These are phyloP conservation scores for Spheniscus humboldti DNA, from an alignment of 2,797 vertebrate species.

Conservation along the genomic window DNA sequence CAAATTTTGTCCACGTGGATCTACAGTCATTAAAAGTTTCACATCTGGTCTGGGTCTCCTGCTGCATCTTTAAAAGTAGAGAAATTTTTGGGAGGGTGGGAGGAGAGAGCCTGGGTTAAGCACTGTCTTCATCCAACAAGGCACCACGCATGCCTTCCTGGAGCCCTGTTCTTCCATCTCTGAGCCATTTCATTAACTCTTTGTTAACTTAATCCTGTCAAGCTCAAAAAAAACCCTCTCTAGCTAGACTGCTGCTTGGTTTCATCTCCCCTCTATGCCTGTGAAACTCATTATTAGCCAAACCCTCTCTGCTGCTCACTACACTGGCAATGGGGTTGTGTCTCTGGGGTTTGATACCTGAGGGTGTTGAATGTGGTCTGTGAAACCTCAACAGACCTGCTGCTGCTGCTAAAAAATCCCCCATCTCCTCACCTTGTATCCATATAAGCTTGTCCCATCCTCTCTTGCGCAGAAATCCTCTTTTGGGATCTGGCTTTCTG, in stretches of 20 bases:
- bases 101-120: background rate
- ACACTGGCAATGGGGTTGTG: fast-evolving
- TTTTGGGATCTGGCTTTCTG: background rate
- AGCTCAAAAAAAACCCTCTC: background rate
- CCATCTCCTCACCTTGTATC: background rate
- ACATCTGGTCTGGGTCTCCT: background rate
- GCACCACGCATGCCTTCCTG: fast-evolving
- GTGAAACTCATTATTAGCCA: background rate
- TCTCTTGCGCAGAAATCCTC: background rate
- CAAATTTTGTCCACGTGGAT: background rate
- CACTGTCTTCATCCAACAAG: background rate
- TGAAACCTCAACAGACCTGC: background rate
- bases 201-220: background rate
- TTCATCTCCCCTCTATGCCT: background rate
- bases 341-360: background rate
- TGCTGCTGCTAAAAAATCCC: background rate
- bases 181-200: background rate
- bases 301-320: background rate
- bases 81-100: background rate
- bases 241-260: background rate
- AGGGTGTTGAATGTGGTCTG: background rate
- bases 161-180: background rate
- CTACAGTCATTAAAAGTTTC: background rate
- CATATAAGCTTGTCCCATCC: fast-evolving
- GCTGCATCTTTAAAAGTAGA: background rate